Base-by-base conservation (phyloP, 2,797 vertebrate species). In the Phataginus tetradactyla region DNA sequence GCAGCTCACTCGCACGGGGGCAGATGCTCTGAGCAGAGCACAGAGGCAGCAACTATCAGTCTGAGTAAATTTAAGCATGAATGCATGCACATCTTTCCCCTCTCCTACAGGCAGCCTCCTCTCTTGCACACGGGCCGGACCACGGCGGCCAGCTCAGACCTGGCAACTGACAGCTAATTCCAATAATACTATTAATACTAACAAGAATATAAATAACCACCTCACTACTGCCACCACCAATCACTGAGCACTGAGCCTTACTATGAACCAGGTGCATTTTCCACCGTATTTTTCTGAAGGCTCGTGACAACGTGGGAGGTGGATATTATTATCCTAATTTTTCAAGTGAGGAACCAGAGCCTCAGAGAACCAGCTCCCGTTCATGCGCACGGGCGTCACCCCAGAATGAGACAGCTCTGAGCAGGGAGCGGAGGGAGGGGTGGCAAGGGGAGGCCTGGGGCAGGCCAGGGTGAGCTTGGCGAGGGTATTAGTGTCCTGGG, bases 51-150 rank as follows among this genome's bases (percentile, higher is more conserved):
- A 21, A 0, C 53, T 3, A 0, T 5, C 4, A 20, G 27, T 12
- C 17, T 37, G 71, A 15, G 34, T 7, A 37, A 18, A 10, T 11
- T 12, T 5, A 14, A 25, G 66, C 23, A 18, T 0, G 78, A 10
- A 10, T 0, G n/a, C 34, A 0, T 0, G 5, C 8, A 0, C 4
- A 27, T 8, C 23, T 12, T 4, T 14, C 66, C 7, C 4, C 1
- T 18, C 34, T 5, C 61, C 12, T 13, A 0, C 9, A 8, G 55
- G 55, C 5, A 1, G 34, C 4, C 13, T 7, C 25, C 34, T 4
- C 15, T 18, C 42, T 64, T 27, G 32, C 21, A 1, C 23, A 0
- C 1, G 0, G 25, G 45, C 45, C 45, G 45, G 45, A 10, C 45
- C 29, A 1, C 14, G 9, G 20, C 3, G 12, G 53, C 45, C 69